These are phyloP conservation scores for Sus cebifrons DNA, from an alignment of 2,797 vertebrate species.

Conservation along the genomic window DNA sequence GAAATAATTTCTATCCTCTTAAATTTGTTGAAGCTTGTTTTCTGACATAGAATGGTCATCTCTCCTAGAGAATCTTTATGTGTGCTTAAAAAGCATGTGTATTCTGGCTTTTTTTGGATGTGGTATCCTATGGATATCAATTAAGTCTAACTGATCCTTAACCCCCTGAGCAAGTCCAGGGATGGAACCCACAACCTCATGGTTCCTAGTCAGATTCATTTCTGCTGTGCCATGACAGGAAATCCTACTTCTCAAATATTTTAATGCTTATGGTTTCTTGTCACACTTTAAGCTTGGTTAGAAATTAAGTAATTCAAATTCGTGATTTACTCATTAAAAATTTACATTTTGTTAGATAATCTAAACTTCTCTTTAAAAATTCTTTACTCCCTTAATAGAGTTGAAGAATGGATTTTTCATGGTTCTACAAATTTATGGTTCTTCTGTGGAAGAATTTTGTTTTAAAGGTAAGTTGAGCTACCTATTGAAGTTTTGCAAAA, in stretches of 20 bases:
- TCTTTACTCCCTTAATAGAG: conserved; percentile 32
- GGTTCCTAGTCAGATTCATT: too few relatives aligned
- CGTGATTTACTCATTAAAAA: conserved; percentile 27
- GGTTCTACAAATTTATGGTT: conserved; percentile 6
- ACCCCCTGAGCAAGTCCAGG: too few relatives aligned
- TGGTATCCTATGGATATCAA: too few relatives aligned
- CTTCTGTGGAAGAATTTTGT: conserved; percentile 83
- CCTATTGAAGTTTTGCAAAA: background rate
- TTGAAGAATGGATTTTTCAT: conserved; percentile 69
- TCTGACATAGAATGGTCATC: too few relatives aligned
- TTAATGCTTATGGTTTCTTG: conserved; percentile 23
- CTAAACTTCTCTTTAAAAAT: background rate
- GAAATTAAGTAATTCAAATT: conserved; percentile 36
- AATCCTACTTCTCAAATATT: background rate
- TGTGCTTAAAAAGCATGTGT: too few relatives aligned
- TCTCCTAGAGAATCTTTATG: too few relatives aligned
- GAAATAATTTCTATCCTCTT: too few relatives aligned
- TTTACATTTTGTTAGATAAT: background rate
- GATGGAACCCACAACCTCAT: too few relatives aligned
- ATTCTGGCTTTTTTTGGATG: too few relatives aligned
- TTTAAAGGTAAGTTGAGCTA: conserved; percentile 78
- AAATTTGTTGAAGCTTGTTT: too few relatives aligned
- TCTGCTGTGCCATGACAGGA: too few relatives aligned
- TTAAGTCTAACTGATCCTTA: too few relatives aligned
- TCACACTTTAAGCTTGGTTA: conserved; percentile 33